These are phyloP conservation scores for Eulithis testata DNA, from an alignment of 2,888 invertebrate genomes.

Conservation along the genomic window DNA sequence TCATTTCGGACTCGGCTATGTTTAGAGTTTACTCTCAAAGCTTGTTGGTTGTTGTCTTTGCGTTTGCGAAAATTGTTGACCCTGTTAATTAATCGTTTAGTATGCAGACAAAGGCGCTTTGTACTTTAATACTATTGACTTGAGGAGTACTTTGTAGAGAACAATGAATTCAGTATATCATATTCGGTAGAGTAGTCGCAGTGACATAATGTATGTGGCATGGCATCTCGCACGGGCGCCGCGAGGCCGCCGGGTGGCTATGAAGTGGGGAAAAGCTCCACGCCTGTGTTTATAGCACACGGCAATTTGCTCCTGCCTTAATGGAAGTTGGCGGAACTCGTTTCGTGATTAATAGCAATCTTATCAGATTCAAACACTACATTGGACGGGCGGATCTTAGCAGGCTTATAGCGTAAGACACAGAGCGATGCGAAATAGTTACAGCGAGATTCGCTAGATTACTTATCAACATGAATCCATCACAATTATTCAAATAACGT, in stretches of 20 bases:
- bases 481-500: too few species aligned
- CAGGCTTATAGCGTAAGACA: constrained; percentile 39
- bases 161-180: constrained; percentile 50
- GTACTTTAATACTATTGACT: constrained; percentile 49
- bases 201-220: constrained; percentile 43
- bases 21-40: constrained; percentile 59
- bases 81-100: constrained; percentile 79
- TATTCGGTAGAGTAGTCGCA: constrained; percentile 42
- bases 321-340: constrained; percentile 60
- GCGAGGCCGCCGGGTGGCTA: constrained; percentile 30
- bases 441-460: neutral
- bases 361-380: constrained; percentile 71
- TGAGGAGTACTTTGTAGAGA: constrained; percentile 22
- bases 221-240: constrained; percentile 34
- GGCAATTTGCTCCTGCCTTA: constrained; percentile 52
- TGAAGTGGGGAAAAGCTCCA: constrained; percentile 34
- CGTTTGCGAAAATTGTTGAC: constrained; percentile 71
- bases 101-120: constrained; percentile 66
- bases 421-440: constrained; percentile 7
- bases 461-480: too few species aligned
- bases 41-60: constrained; percentile 60
- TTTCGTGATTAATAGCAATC: constrained; percentile 72
- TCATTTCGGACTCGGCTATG: constrained; percentile 57
- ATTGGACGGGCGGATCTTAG: constrained; percentile 60
- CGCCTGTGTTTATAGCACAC: constrained; percentile 40